Evolutionary conservation across 2,113 vertebrate genomes (phyloP).

Genomic region (Coreoperca whiteheadi): DNA sequence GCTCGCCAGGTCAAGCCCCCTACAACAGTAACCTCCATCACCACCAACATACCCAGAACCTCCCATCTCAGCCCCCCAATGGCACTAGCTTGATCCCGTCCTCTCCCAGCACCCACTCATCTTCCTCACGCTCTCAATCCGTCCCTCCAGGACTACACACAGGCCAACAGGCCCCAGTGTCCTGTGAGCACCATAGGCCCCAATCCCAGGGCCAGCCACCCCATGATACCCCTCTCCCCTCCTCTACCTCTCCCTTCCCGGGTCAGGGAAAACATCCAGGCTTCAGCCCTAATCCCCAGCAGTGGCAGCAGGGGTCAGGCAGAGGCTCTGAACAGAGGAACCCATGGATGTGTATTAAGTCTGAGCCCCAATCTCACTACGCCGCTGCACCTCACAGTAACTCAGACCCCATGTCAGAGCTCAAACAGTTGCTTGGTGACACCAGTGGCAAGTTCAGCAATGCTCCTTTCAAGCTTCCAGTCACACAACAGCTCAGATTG

Average conservation of each 20-base stretch:
- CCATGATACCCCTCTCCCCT: slow-evolving; percentile 72
- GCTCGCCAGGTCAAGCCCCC: slow-evolving; percentile 66
- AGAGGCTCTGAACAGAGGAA: slow-evolving; percentile 76
- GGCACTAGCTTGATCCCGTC: slow-evolving; percentile 63
- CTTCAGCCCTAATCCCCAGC: slow-evolving; percentile 68
- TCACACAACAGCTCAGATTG: slow-evolving; percentile 73
- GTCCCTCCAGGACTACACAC: slow-evolving; percentile 77
- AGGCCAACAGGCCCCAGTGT: slow-evolving; percentile 67
- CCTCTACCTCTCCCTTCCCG: slow-evolving; percentile 80
- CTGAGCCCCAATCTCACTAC: slow-evolving; percentile 78
- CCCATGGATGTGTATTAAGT: slow-evolving; percentile 80
- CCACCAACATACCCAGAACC: slow-evolving; percentile 63
- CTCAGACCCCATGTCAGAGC: slow-evolving; percentile 93
- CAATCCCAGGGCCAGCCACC: slow-evolving; percentile 81
- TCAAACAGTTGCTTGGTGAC: slow-evolving; percentile 93
- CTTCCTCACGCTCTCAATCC: slow-evolving; percentile 81
- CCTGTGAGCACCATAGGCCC: slow-evolving; percentile 81
- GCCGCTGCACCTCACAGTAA: slow-evolving; percentile 71
- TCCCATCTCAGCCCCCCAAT: slow-evolving; percentile 63
- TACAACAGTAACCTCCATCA: slow-evolving; percentile 77
- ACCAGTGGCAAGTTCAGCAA: slow-evolving; percentile 87
- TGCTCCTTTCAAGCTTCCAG: slow-evolving; percentile 88
- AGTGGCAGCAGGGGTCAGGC: slow-evolving; percentile 75
- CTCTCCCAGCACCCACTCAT: slow-evolving; percentile 52
- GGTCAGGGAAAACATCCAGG: slow-evolving; percentile 68